Conservation (phyloP, 92 coral and sea anemone genomes). For the Siderastrea siderea region DNA sequence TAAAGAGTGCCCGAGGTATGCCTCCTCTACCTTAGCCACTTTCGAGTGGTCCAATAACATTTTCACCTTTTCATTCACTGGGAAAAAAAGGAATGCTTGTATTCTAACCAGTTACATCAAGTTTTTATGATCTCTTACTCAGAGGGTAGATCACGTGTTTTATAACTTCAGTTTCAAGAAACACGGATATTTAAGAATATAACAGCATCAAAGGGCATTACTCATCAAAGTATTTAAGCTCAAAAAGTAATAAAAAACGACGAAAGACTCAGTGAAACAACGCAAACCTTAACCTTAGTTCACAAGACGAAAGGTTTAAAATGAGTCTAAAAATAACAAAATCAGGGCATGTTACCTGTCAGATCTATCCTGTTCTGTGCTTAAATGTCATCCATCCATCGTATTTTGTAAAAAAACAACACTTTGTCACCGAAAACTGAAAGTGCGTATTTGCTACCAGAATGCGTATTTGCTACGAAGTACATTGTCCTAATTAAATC, state of each 20-base stretch:
- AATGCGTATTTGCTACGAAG: too few relatives aligned
- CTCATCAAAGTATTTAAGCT: constrained; percentile 15
- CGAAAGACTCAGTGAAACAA: constrained; percentile 39
- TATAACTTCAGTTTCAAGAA: constrained; percentile 45
- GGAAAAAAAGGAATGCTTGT: too few relatives aligned
- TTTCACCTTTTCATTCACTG: constrained; percentile 27
- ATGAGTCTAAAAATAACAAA: not conserved
- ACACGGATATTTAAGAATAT: constrained; percentile 46
- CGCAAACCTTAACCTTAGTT: constrained; percentile 7
- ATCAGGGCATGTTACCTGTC: constrained; percentile 28
- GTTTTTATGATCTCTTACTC: too few relatives aligned
- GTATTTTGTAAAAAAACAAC: constrained; percentile 42
- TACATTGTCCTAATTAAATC: constrained; percentile 29
- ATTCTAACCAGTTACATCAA: too few relatives aligned
- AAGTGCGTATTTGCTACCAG: too few relatives aligned
- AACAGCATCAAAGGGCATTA: constrained; percentile 41
- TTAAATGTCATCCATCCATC: constrained; percentile 21
- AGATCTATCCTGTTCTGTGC: constrained; percentile 24
- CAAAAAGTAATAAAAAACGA: constrained; percentile 15
- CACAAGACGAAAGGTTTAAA: constrained; percentile 12
- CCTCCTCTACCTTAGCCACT: constrained; percentile 38
- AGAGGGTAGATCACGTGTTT: constrained; percentile 37
- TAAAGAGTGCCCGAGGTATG: constrained; percentile 49
- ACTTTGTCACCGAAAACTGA: too few relatives aligned
- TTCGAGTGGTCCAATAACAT: constrained; percentile 18